Evolutionary conservation across 2,888 invertebrate genomes (phyloP).

Genomic region (Leptinotarsa juncta): DNA sequence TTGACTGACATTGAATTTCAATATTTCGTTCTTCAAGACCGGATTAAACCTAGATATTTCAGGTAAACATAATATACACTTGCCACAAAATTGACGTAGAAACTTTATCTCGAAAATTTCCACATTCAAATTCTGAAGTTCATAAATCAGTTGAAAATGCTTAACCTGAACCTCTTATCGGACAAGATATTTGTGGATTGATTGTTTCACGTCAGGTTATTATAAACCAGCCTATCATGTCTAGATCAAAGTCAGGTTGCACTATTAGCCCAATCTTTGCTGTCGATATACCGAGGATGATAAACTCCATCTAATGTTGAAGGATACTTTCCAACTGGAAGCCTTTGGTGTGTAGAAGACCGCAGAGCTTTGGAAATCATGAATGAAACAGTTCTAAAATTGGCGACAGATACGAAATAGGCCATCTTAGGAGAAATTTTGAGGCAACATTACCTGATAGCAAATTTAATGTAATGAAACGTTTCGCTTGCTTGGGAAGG

Average conservation of each 20-base stretch:
- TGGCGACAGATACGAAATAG: background rate
- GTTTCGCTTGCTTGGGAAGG: background rate
- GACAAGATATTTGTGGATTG: background rate
- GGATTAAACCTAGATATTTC: too few species aligned
- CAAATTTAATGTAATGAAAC: background rate
- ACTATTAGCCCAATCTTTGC: background rate
- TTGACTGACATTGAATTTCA: too few species aligned
- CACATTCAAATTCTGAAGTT: background rate
- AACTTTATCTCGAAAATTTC: background rate
- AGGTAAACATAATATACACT: background rate
- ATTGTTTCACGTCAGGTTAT: constrained; percentile 2
- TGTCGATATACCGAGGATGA: background rate
- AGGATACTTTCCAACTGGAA: constrained; percentile 11
- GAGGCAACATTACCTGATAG: background rate
- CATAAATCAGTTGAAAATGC: background rate
- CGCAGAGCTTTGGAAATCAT: background rate
- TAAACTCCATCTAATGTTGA: background rate
- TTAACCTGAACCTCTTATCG: background rate
- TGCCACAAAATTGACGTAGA: background rate
- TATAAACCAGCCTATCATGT: constrained; percentile 2
- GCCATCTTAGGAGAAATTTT: background rate
- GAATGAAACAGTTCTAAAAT: background rate
- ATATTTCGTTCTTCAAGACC: too few species aligned
- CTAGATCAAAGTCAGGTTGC: background rate
- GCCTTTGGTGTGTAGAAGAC: constrained; percentile 11